Base-by-base conservation (phyloP, 2,888 invertebrate species). In the Eremobia ochroleuca region DNA sequence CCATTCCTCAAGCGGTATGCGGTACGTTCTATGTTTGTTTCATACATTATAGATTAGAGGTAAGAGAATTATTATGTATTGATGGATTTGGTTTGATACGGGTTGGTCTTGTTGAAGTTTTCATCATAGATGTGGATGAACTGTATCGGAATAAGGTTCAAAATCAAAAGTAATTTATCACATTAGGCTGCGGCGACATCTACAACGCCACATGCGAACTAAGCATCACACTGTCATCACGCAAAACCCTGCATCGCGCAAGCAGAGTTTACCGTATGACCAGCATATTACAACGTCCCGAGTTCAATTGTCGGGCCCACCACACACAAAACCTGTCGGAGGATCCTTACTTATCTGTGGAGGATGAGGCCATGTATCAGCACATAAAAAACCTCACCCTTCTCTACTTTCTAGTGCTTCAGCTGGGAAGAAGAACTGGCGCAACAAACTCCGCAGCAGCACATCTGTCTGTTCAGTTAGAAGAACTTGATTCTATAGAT, bases 1-100 rank as follows among this genome's bases (percentile, higher is more conserved):
- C 28, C 76, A 83, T 88, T 81, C 31, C 52, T 81, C 65, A 75
- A 75, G 65, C 25, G 74, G 58, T 68, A 73, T 71, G 43, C 37
- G 68, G 34, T 61, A n/a, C 21, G 15, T 62, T 34, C 28, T 64
- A 75, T 68, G 70, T 86, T 87, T 69, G 49, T 76, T 58, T 69
- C 64, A 52, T 59, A 72, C 8, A 49, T 2, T 58, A 69, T 25
- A 68, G 37, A 79, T 87, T 55, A 64, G 28, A 61, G 58, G 72
- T 73, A 75, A 9, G 52, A 65, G 37, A 76, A 73, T 76, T 43
- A 52, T 43, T 64, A 25, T 34, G 31, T 64, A 67, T 73, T 43
- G 31, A 49, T 40, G 6, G 4, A 62, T 66, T 55, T 70, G 21
- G 73, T 72, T 46, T 28, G 31, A 28, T 59, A 43, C 3, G 9